Conservation (phyloP, 92 coral and sea anemone species). For the Nematostella vectensis region DNA sequence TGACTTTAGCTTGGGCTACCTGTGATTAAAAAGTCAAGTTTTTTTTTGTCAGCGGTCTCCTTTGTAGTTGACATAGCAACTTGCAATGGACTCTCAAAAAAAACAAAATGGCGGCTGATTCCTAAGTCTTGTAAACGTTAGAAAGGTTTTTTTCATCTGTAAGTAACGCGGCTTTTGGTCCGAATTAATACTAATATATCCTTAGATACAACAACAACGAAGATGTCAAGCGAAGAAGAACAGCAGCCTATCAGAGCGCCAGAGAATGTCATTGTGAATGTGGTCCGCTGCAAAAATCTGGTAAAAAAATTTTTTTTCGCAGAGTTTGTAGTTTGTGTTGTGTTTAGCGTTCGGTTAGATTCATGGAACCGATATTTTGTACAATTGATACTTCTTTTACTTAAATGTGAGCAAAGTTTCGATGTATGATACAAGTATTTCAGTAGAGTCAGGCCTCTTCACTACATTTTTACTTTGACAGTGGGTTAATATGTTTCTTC, state of each 20-base stretch:
- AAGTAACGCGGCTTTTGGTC: neutral
- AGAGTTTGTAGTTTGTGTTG: neutral
- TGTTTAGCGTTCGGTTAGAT: neutral
- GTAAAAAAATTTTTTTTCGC: slow-evolving; percentile 34
- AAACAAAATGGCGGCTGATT: slow-evolving; percentile 21
- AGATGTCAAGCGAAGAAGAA: slow-evolving; percentile 78
- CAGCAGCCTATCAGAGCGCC: slow-evolving; percentile 57
- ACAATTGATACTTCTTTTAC: too few species aligned
- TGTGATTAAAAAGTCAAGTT: neutral
- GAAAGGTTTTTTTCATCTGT: neutral
- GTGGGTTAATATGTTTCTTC: too few species aligned
- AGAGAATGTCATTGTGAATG: slow-evolving; percentile 56
- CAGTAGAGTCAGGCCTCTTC: too few species aligned
- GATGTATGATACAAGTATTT: too few species aligned
- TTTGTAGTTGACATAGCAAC: slow-evolving; percentile 25
- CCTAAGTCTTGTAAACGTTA: neutral
- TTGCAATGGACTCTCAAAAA: neutral
- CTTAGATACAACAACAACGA: too few species aligned
- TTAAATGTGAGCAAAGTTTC: too few species aligned
- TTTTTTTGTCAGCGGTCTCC: neutral
- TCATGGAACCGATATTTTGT: too few species aligned
- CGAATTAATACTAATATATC: neutral
- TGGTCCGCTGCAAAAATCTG: slow-evolving; percentile 73
- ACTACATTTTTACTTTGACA: too few species aligned
- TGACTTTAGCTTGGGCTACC: neutral